These are phyloP conservation scores for Enteromius argenteus DNA, from an alignment of 2,797 vertebrate species.

Conservation along the genomic window DNA sequence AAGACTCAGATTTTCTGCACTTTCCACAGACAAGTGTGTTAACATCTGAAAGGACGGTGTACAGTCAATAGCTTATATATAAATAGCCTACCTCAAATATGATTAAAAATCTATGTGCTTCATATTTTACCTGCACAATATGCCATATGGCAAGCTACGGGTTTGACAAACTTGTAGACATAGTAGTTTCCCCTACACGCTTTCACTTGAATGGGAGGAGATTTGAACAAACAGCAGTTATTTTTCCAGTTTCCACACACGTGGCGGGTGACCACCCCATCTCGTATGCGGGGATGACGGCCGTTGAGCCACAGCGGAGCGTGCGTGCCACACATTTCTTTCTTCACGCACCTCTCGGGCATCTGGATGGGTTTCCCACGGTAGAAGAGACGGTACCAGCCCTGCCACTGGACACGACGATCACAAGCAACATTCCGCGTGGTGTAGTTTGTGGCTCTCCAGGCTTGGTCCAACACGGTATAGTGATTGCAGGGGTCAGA, in stretches of 20 bases:
- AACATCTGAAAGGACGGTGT: slow-evolving; percentile 59
- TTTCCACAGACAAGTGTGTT: slow-evolving; percentile 67
- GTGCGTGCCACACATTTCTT: slow-evolving; percentile 64
- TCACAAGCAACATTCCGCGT: slow-evolving; percentile 63
- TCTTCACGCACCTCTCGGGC: slow-evolving; percentile 66
- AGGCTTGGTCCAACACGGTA: slow-evolving; percentile 60
- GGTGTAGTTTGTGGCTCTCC: slow-evolving; percentile 67
- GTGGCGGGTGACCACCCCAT: slow-evolving; percentile 62
- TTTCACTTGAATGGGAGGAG: slow-evolving; percentile 67
- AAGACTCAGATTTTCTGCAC: slow-evolving; percentile 64
- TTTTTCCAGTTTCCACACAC: slow-evolving; percentile 66
- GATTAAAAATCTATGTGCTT: background rate
- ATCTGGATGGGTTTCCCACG: slow-evolving; percentile 66
- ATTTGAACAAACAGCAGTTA: slow-evolving; percentile 64
- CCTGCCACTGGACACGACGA: slow-evolving; percentile 60
- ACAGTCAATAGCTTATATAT: background rate
- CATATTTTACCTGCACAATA: slow-evolving; percentile 54
- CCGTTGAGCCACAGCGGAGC: slow-evolving; percentile 66
- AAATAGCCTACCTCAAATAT: background rate
- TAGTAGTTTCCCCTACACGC: slow-evolving; percentile 63
- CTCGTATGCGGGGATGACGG: slow-evolving; percentile 56
- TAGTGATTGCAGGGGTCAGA: slow-evolving; percentile 64
- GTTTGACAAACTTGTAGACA: slow-evolving; percentile 61
- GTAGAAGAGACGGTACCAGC: slow-evolving; percentile 69
- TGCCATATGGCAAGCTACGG: slow-evolving; percentile 50